These are phyloP conservation scores for Vidua chalybeata DNA, from an alignment of 2,113 vertebrate species.

Conservation along the genomic window DNA sequence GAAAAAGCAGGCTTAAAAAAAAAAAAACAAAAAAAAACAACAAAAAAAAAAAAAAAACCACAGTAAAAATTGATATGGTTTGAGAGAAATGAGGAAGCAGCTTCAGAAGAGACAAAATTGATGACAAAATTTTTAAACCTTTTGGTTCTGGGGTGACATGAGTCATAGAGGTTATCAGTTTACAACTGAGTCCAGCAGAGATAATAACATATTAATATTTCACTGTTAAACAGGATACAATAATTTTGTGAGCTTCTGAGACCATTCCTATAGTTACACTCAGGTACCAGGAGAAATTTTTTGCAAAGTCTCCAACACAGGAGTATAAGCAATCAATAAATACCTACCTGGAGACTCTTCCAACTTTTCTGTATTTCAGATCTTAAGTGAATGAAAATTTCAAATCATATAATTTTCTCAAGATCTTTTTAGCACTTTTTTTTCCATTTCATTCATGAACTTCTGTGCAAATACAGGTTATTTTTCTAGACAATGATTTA, in stretches of 20 bases:
- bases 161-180: not conserved
- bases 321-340: not conserved
- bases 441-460: not conserved
- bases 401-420: not conserved
- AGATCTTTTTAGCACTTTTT: not conserved
- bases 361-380: not conserved
- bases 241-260: not conserved
- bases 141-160: not conserved
- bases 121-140: not conserved
- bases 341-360: not conserved
- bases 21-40: not conserved
- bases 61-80: not conserved
- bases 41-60: not conserved
- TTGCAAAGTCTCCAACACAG: not conserved
- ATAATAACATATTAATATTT: not conserved
- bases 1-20: not conserved
- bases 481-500: not conserved
- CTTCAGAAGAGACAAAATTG: not conserved
- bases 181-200: not conserved
- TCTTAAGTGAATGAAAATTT: not conserved
- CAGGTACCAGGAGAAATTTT: not conserved
- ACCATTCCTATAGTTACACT: not conserved
- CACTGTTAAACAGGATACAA: not conserved
- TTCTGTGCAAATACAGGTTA: not conserved
- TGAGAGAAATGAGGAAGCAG: not conserved